Evolutionary conservation across 2,888 invertebrate genomes (phyloP).

Genomic region (Drosophila mercatorum): DNA sequence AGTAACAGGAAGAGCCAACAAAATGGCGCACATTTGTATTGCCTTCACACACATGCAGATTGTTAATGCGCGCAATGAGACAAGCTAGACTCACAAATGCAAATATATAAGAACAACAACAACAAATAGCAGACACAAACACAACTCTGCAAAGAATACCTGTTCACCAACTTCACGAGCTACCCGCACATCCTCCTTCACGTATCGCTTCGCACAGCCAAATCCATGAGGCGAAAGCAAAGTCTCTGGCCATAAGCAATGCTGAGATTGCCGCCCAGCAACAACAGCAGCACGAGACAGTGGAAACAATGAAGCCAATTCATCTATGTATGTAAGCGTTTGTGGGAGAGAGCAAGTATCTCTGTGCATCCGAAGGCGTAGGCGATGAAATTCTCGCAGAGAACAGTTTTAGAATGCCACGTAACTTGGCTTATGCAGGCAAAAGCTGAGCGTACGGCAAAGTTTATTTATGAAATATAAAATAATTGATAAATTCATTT

Average conservation of each 20-base stretch:
- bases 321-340: neutral
- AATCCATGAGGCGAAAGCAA: conserved; percentile 6
- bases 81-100: conserved; percentile 46
- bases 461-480: neutral
- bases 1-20: conserved; percentile 53
- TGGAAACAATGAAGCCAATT: conserved; percentile 10
- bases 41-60: conserved; percentile 21
- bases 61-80: conserved; percentile 58
- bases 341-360: neutral
- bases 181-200: neutral
- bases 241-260: conserved; percentile 27
- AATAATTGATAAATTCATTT: neutral
- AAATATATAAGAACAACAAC: conserved; percentile 10
- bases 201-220: neutral
- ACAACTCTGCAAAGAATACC: conserved; percentile 10
- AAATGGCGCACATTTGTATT: conserved; percentile 69
- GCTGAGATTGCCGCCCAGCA: conserved; percentile 41
- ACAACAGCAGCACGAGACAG: neutral
- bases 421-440: neutral
- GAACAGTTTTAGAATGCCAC: conserved; percentile 6
- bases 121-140: neutral
- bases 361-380: neutral
- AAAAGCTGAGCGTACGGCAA: neutral
- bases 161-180: conserved; percentile 8
- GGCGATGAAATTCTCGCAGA: neutral